Conservation (phyloP, 2,113 vertebrate species). For the Lepisosteus oculatus region DNA sequence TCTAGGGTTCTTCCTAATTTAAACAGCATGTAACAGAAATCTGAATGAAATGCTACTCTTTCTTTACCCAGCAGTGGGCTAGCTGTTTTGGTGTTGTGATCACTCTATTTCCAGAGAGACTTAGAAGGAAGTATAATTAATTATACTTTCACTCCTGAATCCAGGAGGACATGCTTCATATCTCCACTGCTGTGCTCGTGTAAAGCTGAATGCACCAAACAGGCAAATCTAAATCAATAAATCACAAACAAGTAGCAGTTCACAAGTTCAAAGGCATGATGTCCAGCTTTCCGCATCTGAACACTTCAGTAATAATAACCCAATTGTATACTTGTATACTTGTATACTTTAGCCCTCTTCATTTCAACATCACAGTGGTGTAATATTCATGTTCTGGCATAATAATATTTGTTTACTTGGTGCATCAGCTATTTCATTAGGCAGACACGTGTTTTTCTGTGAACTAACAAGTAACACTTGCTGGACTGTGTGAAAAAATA, state of each 20-base stretch:
- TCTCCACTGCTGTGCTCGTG: constrained; percentile 42
- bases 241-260: constrained; percentile 75
- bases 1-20: constrained; percentile 29
- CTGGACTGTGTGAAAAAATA: not conserved
- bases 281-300: constrained; percentile 67
- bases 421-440: constrained; percentile 91
- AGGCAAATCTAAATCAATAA: constrained; percentile 70
- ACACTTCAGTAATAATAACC: constrained; percentile 72
- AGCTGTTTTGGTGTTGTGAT: constrained; percentile 16
- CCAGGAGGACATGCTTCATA: constrained; percentile 31
- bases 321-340: constrained; percentile 37
- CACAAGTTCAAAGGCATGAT: constrained; percentile 81
- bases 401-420: constrained; percentile 90
- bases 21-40: constrained; percentile 25
- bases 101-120: constrained; percentile 16
- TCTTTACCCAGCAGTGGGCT: constrained; percentile 27
- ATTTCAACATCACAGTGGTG: constrained; percentile 72
- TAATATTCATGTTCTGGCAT: constrained; percentile 63
- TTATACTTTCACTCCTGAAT: constrained; percentile 3
- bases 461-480: not conserved
- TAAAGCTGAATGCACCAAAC: constrained; percentile 58
- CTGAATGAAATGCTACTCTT: constrained; percentile 26
- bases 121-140: constrained; percentile 16
- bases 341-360: constrained; percentile 59
- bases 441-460: constrained; percentile 74